phyloP scores from a whole-genome alignment of 2,797 vertebrate genomes.

The Anguilla marmorata region DNA sequence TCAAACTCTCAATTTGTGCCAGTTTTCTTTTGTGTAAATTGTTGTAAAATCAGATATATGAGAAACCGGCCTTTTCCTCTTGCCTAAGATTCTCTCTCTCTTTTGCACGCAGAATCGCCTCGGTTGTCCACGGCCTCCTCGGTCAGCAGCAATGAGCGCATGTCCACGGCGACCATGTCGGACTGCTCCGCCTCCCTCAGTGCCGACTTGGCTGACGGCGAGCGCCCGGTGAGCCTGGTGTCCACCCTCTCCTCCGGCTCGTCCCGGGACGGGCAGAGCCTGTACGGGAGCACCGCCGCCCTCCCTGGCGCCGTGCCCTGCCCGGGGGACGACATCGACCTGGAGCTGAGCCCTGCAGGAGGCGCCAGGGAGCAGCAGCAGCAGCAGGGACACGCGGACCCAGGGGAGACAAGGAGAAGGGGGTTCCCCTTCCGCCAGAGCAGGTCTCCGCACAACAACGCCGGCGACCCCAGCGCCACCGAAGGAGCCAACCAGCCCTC shows the following conservation, averaged over 20 bases:
- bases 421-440: constrained; percentile 47
- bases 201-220: constrained; percentile 64
- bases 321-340: constrained; percentile 64
- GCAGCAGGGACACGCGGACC: constrained; percentile 38
- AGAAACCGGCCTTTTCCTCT: not conserved
- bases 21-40: not conserved
- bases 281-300: constrained; percentile 70
- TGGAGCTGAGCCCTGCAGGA: constrained; percentile 70
- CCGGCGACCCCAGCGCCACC: constrained; percentile 48
- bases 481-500: constrained; percentile 46
- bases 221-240: constrained; percentile 74
- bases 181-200: constrained; percentile 63
- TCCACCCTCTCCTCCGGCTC: constrained; percentile 80
- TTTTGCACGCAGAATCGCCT: constrained; percentile 63
- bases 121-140: constrained; percentile 65
- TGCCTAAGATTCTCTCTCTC: constrained; percentile 31
- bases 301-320: constrained; percentile 57
- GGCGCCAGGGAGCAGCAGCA: constrained; percentile 40
- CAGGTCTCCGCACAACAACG: constrained; percentile 65
- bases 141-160: constrained; percentile 71
- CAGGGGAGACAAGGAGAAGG: constrained; percentile 37
- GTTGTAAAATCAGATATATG: not conserved
- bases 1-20: not conserved
- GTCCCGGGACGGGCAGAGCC: constrained; percentile 70
- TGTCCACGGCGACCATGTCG: constrained; percentile 48